A percentile compares a stretch with the other conserved stretches of the same genome.
phyloP scores from a whole-genome alignment of 2,113 vertebrate genomes.

The Romanogobio albipinnatus region DNA sequence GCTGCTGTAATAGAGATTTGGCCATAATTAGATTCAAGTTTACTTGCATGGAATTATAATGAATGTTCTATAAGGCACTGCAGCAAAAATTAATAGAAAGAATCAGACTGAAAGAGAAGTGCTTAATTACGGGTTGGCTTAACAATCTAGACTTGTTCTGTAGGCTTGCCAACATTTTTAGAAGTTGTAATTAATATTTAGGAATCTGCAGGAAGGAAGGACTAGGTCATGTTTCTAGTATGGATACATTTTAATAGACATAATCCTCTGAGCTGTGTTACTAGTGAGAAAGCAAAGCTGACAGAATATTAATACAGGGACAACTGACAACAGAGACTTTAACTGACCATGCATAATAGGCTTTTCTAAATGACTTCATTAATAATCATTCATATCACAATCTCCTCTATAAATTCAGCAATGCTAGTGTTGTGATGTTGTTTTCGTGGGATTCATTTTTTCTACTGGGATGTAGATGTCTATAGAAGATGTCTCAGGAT shows the following conservation, averaged over 20 bases:
- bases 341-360: constrained; percentile 36
- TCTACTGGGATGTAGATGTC: not conserved
- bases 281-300: constrained; percentile 39
- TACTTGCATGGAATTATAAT: constrained; percentile 43
- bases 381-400: constrained; percentile 38
- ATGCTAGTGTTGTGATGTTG: not conserved
- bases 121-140: constrained; percentile 40
- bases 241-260: constrained; percentile 40
- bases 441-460: not conserved
- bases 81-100: constrained; percentile 34
- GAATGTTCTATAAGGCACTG: constrained; percentile 34
- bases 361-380: constrained; percentile 33
- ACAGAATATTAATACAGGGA: constrained; percentile 42
- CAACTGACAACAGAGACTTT: not conserved
- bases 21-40: constrained; percentile 39
- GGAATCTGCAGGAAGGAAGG: not conserved
- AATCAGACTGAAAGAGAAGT: not conserved
- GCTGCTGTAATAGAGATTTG: constrained; percentile 29
- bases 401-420: not conserved
- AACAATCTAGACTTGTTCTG: not conserved
- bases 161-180: constrained; percentile 17
- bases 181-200: constrained; percentile 36
- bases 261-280: constrained; percentile 50
- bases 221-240: constrained; percentile 32
- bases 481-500: not conserved